phyloP scores from a whole-genome alignment of 2,113 vertebrate genomes.

The Casuarius casuarius region DNA sequence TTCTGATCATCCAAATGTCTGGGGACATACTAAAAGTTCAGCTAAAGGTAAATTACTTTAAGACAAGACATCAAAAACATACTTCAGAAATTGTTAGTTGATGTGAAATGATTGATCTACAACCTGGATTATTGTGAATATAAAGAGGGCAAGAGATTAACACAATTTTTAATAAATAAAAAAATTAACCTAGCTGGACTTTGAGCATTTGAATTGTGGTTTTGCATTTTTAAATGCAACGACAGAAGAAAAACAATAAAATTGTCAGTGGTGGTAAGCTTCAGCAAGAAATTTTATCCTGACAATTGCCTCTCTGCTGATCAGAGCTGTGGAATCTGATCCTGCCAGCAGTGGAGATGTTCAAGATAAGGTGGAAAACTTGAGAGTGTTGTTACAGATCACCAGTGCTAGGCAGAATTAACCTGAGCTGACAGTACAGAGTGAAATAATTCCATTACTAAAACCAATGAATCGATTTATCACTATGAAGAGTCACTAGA shows the following conservation, averaged over 20 bases:
- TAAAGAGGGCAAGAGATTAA: not conserved
- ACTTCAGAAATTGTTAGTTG: not conserved
- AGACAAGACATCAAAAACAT: not conserved
- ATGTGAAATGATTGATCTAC: not conserved
- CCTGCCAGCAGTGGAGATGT: not conserved
- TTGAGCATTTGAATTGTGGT: not conserved
- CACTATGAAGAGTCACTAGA: not conserved
- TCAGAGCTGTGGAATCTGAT: not conserved
- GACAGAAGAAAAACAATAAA: too few relatives aligned
- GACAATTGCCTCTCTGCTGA: not conserved
- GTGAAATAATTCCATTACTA: not conserved
- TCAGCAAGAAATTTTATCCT: not conserved
- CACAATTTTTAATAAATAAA: not conserved
- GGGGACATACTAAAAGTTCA: not conserved
- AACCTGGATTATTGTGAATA: not conserved
- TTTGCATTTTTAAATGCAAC: not conserved
- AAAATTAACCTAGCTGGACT: not conserved
- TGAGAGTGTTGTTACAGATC: not conserved
- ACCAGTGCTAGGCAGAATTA: not conserved
- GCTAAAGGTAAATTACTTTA: not conserved
- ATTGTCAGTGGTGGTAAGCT: not conserved
- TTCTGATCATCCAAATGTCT: not conserved
- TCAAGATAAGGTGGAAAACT: not conserved
- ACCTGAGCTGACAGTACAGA: not conserved
- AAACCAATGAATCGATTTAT: not conserved